Base-by-base conservation (phyloP, 2,113 vertebrate genomes). In the Callorhinus ursinus region DNA sequence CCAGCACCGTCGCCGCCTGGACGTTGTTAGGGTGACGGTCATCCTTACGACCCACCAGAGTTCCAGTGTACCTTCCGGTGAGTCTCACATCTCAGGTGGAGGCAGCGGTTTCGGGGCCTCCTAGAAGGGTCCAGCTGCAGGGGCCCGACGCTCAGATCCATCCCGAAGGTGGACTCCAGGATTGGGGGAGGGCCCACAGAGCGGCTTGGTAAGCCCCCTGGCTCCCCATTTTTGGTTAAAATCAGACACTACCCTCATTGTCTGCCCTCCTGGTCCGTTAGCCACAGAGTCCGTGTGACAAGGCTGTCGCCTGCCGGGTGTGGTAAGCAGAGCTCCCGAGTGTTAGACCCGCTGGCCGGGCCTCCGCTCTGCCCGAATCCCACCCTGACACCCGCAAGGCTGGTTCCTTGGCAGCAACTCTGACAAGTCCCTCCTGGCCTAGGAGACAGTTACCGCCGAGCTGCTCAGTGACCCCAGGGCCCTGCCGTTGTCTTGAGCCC, bases 251-350 rank as follows among this genome's bases (percentile, higher is more conserved):
- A n/a, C 55, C 14, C 13, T 33, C 36, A 31, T 15, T 11, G 39
- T 26, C 14, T 46, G 46, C 46, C 22, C n/a, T 28, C 11, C 10
- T 15, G 55, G 71, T 28, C 49, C n/a, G 0, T n/a, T 15, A 36
- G 21, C 63, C 63, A 4, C 0, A 1, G 83, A 33, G 28, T 39
- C 86, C 2, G 55, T 24, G 14, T 4, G 13, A 13, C 57, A 28
- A 89, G 59, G 22, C 72, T 4, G 55, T 65, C 28, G 14, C 63
- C 57, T 14, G 63, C 26, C 12, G 8, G 7, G 21, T 31, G 36
- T 13, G n/a, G 49, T 18, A 5, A 13, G 19, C 55, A 1, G 0
- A 42, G 3, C 1, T 1, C 26, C 36, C 28, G 2, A 4, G 3
- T 53, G 21, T 9, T 26, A 7, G 33, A 31, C 57, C 21, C 39